Conservation (phyloP, 2,888 invertebrate species). For the Macrophya alboannulata region DNA sequence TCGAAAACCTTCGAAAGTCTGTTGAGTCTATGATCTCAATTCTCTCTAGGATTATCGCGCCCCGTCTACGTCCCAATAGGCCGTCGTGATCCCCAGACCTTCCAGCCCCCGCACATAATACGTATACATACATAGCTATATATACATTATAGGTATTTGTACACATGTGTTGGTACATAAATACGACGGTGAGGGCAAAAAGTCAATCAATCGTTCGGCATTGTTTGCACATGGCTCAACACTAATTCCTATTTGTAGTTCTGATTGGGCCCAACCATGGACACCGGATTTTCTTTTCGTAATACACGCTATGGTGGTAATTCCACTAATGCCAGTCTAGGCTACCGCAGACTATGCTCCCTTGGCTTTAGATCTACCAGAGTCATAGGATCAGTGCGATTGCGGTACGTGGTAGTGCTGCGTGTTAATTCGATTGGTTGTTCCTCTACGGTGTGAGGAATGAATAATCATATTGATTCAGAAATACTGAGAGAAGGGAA, state of each 20-base stretch:
- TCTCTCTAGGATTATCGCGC: constrained; percentile 50
- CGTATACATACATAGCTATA: background rate
- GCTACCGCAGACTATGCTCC: constrained; percentile 41
- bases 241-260: constrained; percentile 78
- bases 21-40: constrained; percentile 45
- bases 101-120: background rate
- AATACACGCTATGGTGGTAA: constrained; percentile 63
- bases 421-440: constrained; percentile 48
- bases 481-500: background rate
- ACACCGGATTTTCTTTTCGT: constrained; percentile 75
- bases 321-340: constrained; percentile 38
- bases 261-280: constrained; percentile 72
- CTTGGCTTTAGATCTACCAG: constrained; percentile 32
- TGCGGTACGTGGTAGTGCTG: background rate
- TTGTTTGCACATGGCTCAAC: constrained; percentile 77
- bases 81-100: constrained; percentile 6
- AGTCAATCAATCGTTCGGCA: constrained; percentile 77
- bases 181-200: constrained; percentile 65
- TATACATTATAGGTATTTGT: background rate
- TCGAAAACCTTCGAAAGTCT: background rate
- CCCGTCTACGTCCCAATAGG: constrained; percentile 5
- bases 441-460: background rate
- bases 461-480: constrained; percentile 26
- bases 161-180: constrained; percentile 18
- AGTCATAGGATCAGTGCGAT: constrained; percentile 32